Base-by-base conservation (phyloP, 2,113 vertebrate species). In the Scatophagus argus region DNA sequence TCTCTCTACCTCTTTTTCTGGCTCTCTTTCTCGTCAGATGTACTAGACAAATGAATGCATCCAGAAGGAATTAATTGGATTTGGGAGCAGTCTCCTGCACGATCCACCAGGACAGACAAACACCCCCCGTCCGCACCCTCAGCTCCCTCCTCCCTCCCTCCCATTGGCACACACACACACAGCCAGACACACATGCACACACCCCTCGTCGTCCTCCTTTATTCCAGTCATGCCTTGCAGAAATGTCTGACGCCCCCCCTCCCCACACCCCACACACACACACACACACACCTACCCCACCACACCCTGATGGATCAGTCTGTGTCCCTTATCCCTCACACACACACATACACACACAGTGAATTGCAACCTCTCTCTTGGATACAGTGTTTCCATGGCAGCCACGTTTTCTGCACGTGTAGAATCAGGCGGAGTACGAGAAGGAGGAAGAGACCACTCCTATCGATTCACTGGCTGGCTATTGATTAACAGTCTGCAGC, bases 21-120 rank as follows among this genome's bases (percentile, higher is more conserved):
- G 31, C 70, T 82, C 60, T 75, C 60, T 36, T 70, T 55, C 83
- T 89, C 69, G 38, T 91, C 88, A 88, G 83, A 84, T 85, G 89
- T 88, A 87, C 64, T 9, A 91, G 85, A 93, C 87, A 91, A 92
- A 93, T 89, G 90, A 94, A 93, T 80, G 91, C 91, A 91, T 92
- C 90, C 89, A 94, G 89, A 85, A 91, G 86, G 91, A 94, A 94
- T 94, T 91, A 94, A 93, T 93, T 94, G 92, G 89, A 93, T 94
- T 94, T 93, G 91, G 91, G 88, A 92, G 86, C 87, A 87, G 87
- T 87, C 89, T 90, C 89, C 83, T 81, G 91, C 89, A 90, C 82
- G 66, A 88, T 90, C 91, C 90, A 91, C 87, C 81, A 91, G 87
- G 87, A 92, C 87, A 93, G 79, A 86, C 87, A 91, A 81, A 89